These are phyloP conservation scores for Rynchops niger DNA, from an alignment of 2,113 vertebrate genomes.

Conservation along the genomic window DNA sequence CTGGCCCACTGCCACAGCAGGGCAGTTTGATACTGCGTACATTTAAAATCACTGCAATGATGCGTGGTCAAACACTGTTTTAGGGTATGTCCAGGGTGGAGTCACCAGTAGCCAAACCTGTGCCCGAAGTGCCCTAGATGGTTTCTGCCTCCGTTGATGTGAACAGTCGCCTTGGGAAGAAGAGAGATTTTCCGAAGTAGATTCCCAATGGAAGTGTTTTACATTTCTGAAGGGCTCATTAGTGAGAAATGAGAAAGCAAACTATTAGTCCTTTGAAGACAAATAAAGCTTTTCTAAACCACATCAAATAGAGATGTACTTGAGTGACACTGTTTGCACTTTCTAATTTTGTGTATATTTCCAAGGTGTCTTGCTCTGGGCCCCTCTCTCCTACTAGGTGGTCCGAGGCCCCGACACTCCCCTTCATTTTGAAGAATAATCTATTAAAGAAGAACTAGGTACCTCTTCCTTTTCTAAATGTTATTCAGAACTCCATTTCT, in stretches of 20 bases:
- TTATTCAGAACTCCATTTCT: background rate
- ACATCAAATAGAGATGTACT: background rate
- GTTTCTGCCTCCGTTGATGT: rapidly evolving
- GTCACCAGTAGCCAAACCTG: background rate
- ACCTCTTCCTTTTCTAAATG: background rate
- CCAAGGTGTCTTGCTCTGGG: background rate
- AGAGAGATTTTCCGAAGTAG: background rate
- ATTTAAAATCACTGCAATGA: background rate
- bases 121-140: rapidly evolving
- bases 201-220: background rate
- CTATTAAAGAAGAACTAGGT: background rate
- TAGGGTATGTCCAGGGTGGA: rapidly evolving
- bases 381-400: background rate
- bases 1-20: rapidly evolving
- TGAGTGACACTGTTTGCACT: background rate
- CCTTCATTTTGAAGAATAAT: background rate
- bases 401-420: background rate
- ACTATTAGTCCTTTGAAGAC: background rate
- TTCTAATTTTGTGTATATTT: background rate
- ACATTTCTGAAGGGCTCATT: background rate
- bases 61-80: rapidly evolving
- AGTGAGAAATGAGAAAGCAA: background rate
- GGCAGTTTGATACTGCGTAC: rapidly evolving
- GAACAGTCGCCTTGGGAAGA: background rate
- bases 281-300: background rate